Conservation (phyloP, 1,140 invertebrate genomes). For the Pectinophora gossypiella region DNA sequence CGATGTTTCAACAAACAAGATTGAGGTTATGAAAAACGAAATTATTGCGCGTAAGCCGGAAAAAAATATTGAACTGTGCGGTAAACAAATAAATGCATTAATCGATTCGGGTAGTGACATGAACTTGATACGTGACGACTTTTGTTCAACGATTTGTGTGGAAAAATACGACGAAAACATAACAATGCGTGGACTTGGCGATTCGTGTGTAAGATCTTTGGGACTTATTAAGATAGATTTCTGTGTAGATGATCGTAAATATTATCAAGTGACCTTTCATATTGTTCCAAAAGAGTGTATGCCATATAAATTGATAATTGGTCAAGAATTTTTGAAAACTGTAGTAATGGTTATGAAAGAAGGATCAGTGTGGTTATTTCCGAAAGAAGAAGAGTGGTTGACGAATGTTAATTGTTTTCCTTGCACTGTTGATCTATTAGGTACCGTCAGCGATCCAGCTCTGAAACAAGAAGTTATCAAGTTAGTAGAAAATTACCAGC, state of each 20-base stretch:
- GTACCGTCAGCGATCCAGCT: neutral
- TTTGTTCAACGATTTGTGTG: too few relatives aligned
- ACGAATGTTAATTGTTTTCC: neutral
- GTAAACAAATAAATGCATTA: too few relatives aligned
- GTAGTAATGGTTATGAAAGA: neutral
- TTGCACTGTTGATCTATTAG: neutral
- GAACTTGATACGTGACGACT: too few relatives aligned
- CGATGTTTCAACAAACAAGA: too few relatives aligned
- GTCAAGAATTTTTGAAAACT: neutral
- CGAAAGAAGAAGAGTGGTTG: neutral
- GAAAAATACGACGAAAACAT: too few relatives aligned
- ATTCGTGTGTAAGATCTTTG: too few relatives aligned
- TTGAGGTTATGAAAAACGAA: too few relatives aligned
- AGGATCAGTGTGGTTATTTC: neutral
- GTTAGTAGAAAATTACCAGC: conserved; percentile 2
- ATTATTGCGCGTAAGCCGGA: too few relatives aligned
- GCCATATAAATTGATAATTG: neutral
- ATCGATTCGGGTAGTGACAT: too few relatives aligned
- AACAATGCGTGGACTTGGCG: too few relatives aligned
- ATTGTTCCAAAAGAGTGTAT: neutral
- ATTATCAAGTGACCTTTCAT: neutral
- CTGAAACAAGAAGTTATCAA: neutral
- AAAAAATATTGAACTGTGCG: too few relatives aligned
- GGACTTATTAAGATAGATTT: too few relatives aligned
- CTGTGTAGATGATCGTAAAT: neutral